phyloP scores from a whole-genome alignment of 2,797 vertebrate genomes.

The Xiphophorus birchmanni region DNA sequence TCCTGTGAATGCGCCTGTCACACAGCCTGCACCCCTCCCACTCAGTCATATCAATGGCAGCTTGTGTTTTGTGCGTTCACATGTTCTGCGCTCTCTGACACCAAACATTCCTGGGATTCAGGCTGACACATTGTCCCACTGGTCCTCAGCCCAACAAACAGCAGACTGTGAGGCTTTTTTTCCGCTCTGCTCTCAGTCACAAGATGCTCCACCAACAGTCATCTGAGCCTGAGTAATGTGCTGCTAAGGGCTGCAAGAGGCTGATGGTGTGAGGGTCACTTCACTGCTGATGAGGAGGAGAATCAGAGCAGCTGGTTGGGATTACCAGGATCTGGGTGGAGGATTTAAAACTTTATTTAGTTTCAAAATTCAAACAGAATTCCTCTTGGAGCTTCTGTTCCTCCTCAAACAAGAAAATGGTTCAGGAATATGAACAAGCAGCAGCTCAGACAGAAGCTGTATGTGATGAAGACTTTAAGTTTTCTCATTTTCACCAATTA shows the following conservation, averaged over 20 bases:
- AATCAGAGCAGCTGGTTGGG: background rate
- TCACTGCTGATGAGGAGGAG: conserved; percentile 11
- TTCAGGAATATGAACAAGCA: background rate
- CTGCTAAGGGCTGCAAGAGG: conserved; percentile 32
- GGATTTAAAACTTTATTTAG: background rate
- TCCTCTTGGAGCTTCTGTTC: background rate
- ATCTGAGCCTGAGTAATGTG: conserved; percentile 67
- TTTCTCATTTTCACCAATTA: background rate
- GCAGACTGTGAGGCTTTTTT: conserved; percentile 56
- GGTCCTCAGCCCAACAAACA: conserved; percentile 51
- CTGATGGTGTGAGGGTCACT: conserved; percentile 23
- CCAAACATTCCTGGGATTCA: conserved; percentile 20
- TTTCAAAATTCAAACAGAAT: background rate
- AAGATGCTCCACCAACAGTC: conserved; percentile 67
- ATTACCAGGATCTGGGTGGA: background rate
- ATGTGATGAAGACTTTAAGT: background rate
- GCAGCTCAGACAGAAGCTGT: background rate
- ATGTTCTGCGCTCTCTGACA: conserved; percentile 35
- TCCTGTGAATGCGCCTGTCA: conserved; percentile 25
- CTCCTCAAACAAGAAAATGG: background rate
- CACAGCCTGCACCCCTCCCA: conserved; percentile 26
- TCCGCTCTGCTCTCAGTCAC: conserved; percentile 58
- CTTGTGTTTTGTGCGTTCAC: conserved; percentile 53
- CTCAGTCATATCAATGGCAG: conserved; percentile 57
- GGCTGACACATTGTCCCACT: conserved; percentile 54